phyloP scores from a whole-genome alignment of 2,797 vertebrate genomes.

The Diceros bicornis region DNA sequence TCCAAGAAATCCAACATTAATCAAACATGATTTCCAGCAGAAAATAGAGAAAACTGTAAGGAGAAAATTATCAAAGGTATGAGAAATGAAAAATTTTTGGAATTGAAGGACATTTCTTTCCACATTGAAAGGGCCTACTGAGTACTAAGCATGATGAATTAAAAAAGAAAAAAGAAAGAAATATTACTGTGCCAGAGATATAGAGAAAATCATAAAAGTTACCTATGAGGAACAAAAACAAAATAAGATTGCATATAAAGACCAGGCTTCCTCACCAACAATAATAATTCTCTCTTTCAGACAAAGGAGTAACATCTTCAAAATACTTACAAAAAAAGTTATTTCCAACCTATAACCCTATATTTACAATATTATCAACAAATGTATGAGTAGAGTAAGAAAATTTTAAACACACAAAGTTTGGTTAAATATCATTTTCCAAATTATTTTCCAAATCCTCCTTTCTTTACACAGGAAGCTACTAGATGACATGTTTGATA shows the following conservation, averaged over 20 bases:
- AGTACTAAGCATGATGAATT: not conserved
- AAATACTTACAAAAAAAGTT: not conserved
- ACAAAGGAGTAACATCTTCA: not conserved
- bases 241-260: not conserved
- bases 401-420: not conserved
- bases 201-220: not conserved
- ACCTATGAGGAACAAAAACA: not conserved
- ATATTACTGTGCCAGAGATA: not conserved
- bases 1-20: not conserved
- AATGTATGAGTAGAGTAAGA: not conserved
- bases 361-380: not conserved
- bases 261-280: not conserved
- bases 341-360: not conserved
- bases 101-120: not conserved
- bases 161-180: not conserved
- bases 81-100: not conserved
- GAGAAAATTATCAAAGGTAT: not conserved
- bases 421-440: not conserved
- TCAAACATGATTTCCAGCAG: not conserved
- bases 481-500: not conserved
- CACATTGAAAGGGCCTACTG: not conserved
- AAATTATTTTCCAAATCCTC: not conserved
- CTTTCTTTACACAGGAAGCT: not conserved
- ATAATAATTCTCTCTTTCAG: not conserved
- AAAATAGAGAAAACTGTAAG: not conserved